Evolutionary conservation across 2,888 invertebrate genomes (phyloP).

Genomic region (Aspidapion aeneum): DNA sequence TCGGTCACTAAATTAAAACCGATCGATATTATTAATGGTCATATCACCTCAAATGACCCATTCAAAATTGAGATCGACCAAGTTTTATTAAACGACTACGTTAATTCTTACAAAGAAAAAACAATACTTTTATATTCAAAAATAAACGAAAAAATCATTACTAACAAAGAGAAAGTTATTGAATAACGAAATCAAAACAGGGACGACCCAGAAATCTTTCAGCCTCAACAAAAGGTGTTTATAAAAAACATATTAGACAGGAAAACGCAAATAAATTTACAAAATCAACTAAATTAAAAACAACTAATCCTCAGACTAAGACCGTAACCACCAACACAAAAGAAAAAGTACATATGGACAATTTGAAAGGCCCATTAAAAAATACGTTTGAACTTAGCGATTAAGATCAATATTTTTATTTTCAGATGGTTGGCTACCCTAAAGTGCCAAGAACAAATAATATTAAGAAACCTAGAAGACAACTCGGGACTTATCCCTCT

Average conservation of each 20-base stretch:
- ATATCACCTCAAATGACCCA: conserved; percentile 10
- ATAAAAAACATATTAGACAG: not conserved
- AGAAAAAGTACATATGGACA: conserved; percentile 12
- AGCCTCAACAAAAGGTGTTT: not conserved
- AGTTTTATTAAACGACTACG: conserved; percentile 10
- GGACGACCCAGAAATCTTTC: conserved; percentile 1
- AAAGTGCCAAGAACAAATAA: no score
- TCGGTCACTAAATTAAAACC: no score
- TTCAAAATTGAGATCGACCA: conserved; percentile 11
- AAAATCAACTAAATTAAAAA: no score
- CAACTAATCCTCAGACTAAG: conserved; percentile 1
- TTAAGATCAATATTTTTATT: not conserved
- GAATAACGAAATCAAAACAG: conserved; percentile 2
- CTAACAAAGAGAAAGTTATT: conserved; percentile 2
- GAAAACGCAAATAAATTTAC: not conserved
- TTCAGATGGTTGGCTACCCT: not conserved
- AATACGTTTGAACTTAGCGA: not conserved
- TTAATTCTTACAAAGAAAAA: conserved; percentile 5
- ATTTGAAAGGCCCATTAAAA: not conserved
- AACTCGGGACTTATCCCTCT: not conserved
- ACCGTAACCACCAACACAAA: conserved; percentile 9
- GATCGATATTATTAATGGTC: conserved; percentile 13
- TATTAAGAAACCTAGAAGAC: not conserved
- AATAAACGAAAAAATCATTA: conserved; percentile 6
- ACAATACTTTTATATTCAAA: conserved; percentile 8